Evolutionary conservation across 2,113 vertebrate genomes (phyloP).

Genomic region (Tympanuchus pallidicinctus): DNA sequence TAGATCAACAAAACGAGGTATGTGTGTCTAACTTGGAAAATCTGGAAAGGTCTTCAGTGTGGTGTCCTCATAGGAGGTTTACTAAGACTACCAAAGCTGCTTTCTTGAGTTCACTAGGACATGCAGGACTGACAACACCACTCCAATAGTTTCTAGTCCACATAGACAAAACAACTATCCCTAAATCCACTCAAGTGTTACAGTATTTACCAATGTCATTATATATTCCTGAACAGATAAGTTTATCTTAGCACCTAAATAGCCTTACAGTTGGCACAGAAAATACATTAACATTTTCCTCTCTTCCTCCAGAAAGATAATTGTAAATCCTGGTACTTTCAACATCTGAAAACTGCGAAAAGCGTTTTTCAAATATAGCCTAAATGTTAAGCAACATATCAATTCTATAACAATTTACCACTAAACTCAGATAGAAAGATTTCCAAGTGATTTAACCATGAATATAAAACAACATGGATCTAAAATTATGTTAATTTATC

Average conservation of each 20-base stretch:
- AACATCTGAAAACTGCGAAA: not conserved
- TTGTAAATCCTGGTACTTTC: not conserved
- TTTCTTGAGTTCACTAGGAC: rapidly evolving
- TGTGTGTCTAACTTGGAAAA: not conserved
- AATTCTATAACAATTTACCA: not conserved
- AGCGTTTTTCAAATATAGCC: not conserved
- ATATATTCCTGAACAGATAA: not conserved
- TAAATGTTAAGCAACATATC: not conserved
- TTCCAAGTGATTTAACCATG: not conserved
- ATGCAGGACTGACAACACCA: not conserved
- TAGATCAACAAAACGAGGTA: not conserved
- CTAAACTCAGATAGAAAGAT: not conserved
- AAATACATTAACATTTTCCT: not conserved
- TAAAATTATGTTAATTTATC: not conserved
- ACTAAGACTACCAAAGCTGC: not conserved
- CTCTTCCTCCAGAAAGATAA: not conserved
- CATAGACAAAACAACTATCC: not conserved
- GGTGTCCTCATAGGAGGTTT: not conserved
- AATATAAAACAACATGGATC: not conserved
- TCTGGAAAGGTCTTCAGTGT: not conserved
- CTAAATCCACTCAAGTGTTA: not conserved
- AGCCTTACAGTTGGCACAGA: not conserved
- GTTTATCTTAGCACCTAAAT: not conserved
- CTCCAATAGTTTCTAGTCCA: not conserved
- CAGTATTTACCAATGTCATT: not conserved